Evolutionary conservation across 2,113 vertebrate species (phyloP), one percentile per base, ranked within the genome.

Genomic region (Isichthys henryi): DNA sequence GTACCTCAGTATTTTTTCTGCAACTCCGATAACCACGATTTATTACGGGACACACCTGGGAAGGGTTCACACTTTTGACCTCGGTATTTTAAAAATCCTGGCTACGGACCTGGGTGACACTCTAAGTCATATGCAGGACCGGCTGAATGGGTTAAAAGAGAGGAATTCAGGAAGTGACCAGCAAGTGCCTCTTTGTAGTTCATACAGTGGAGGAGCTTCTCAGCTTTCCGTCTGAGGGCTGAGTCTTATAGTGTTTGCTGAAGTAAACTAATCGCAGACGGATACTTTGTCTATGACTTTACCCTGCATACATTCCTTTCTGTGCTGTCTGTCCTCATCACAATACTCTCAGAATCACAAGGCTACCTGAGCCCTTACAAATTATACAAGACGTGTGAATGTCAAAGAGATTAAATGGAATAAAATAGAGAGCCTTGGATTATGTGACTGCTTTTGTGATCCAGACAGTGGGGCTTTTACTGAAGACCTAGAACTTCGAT

Each of bases 321-420:
- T 80, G 74, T 43, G 35, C 5, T 13, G 17, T 80, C 10, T 7
- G 5, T 3, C 74, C 74, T 4, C 27, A 13, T 70, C 62, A 70
- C 74, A 80, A 6, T 80, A 19, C 74, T 43, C 35, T 80, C n/a
- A 80, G 74, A 70, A 31, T 43, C 35, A 13, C 74, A 80, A 43
- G 74, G 74, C 74, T 80, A 43, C 74, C 74, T 43, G 74, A 80
- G 74, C 31, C 74, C 31, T 39, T 39, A 43, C 74, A 80, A 80
- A 80, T 80, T 7, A 80, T 13, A 80, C 74, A 80, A 80, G 74
- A 80, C 74, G 74, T 80, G 74, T 80, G 35, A 80, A 80, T 80
- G 35, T 39, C 35, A 43, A 43, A 74, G 31, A 74, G 27, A 74
- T 35, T 35, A 74, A 27, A 80, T n/a, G 11, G 4, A 77, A 39